These are phyloP conservation scores for Bucorvus abyssinicus DNA, from an alignment of 2,797 vertebrate species.

Conservation along the genomic window DNA sequence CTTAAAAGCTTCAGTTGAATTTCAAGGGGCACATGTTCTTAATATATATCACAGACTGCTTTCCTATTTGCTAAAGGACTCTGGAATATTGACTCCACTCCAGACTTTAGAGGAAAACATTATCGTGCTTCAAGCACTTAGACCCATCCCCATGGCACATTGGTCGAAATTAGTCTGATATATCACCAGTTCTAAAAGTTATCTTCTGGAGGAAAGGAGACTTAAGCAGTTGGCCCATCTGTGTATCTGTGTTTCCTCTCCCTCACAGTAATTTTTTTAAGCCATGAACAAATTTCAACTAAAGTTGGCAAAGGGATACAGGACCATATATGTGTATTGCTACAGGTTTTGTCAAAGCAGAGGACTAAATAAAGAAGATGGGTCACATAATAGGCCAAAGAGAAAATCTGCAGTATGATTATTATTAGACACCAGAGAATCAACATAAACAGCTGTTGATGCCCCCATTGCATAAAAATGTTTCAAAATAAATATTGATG, in stretches of 20 bases:
- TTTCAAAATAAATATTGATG: background rate
- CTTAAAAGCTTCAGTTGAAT: constrained; percentile 19
- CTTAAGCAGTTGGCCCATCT: background rate
- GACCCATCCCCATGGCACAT: background rate
- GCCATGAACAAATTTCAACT: background rate
- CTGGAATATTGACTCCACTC: constrained; percentile 34
- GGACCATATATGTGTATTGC: background rate
- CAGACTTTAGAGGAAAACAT: background rate
- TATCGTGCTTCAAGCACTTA: background rate
- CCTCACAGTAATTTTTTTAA: background rate
- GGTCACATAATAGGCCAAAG: background rate
- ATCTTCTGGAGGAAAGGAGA: background rate
- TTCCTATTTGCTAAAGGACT: constrained; percentile 36
- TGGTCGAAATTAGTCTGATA: background rate
- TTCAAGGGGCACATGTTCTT: constrained; percentile 13
- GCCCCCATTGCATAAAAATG: background rate
- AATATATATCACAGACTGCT: constrained; percentile 1
- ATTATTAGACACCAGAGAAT: background rate
- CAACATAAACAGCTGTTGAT: background rate
- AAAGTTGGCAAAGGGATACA: background rate
- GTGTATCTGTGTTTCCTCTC: background rate
- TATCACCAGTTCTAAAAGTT: background rate
- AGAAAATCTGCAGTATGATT: background rate
- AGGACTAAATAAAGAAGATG: background rate
- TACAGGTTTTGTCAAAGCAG: background rate